Percentiles rank a stretch among this genome's conserved stretches.
Conservation (phyloP, 2,888 invertebrate genomes). For the Elegia similella region DNA sequence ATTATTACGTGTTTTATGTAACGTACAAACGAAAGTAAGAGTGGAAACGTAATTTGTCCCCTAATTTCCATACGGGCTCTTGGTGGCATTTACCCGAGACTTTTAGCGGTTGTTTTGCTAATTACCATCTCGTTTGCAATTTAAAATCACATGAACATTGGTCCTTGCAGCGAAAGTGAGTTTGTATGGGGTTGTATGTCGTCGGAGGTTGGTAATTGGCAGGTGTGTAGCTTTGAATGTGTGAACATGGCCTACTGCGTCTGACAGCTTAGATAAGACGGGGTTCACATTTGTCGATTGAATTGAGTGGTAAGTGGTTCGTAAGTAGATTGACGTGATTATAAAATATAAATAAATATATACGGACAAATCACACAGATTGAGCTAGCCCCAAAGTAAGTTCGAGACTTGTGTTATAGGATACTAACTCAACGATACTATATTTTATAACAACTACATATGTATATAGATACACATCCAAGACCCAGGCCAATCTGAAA, state of each 20-base stretch:
- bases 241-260: constrained; percentile 52
- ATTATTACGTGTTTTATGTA: constrained; percentile 63
- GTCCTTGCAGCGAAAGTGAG: constrained; percentile 62
- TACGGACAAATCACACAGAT: too few species aligned
- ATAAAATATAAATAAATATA: too few species aligned
- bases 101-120: constrained; percentile 74
- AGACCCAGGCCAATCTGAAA: too few species aligned
- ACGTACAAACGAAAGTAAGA: constrained; percentile 73
- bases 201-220: constrained; percentile 53
- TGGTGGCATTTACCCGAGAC: constrained; percentile 63
- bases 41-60: constrained; percentile 75
- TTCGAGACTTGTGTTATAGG: too few species aligned
- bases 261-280: constrained; percentile 25
- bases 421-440: too few species aligned
- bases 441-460: too few species aligned
- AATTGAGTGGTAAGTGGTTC: too few species aligned
- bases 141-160: constrained; percentile 61
- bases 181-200: constrained; percentile 56
- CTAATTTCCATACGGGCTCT: constrained; percentile 73
- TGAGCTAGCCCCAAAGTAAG: too few species aligned
- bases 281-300: neutral
- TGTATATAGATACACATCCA: too few species aligned
- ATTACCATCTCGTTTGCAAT: constrained; percentile 80
- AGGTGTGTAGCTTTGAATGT: constrained; percentile 53
- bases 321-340: too few species aligned